Evolutionary conservation across 2,888 invertebrate genomes (phyloP).

Genomic region (Eupithecia tripunctaria): DNA sequence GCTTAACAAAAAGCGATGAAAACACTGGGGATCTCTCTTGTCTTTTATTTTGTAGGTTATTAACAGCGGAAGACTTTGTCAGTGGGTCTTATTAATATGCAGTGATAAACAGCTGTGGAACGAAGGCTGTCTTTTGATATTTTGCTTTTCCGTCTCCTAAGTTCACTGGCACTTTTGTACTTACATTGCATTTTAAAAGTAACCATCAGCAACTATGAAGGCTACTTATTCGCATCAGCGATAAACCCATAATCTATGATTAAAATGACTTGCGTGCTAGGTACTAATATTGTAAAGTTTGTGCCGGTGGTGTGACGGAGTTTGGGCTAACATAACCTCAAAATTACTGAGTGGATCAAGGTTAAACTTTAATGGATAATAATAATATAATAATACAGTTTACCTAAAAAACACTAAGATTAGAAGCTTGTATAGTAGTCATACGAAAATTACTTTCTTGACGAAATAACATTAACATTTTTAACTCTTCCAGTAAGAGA

Average conservation of each 20-base stretch:
- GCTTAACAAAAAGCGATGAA: slow-evolving; percentile 27
- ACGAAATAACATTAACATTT: neutral
- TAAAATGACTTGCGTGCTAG: neutral
- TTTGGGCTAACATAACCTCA: too few species aligned
- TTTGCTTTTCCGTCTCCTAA: neutral
- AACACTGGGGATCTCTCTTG: slow-evolving; percentile 16
- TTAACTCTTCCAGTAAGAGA: neutral
- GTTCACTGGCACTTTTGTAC: neutral
- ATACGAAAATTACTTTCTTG: neutral
- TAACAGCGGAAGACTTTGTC: slow-evolving; percentile 9
- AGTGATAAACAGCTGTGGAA: neutral
- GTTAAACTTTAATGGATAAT: too few species aligned
- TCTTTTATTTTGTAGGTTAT: slow-evolving; percentile 7
- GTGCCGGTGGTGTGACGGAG: too few species aligned
- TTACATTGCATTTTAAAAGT: too few species aligned
- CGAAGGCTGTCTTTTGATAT: neutral
- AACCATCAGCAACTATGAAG: too few species aligned
- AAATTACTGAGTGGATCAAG: too few species aligned
- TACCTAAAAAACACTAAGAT: too few species aligned
- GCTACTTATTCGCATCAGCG: neutral
- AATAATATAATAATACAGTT: too few species aligned
- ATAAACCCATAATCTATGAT: neutral
- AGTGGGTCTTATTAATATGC: slow-evolving; percentile 7
- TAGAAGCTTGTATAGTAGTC: too few species aligned
- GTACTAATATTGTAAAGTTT: neutral